These are phyloP conservation scores for Nasonia oneida DNA, from an alignment of 2,888 invertebrate genomes.

Conservation along the genomic window DNA sequence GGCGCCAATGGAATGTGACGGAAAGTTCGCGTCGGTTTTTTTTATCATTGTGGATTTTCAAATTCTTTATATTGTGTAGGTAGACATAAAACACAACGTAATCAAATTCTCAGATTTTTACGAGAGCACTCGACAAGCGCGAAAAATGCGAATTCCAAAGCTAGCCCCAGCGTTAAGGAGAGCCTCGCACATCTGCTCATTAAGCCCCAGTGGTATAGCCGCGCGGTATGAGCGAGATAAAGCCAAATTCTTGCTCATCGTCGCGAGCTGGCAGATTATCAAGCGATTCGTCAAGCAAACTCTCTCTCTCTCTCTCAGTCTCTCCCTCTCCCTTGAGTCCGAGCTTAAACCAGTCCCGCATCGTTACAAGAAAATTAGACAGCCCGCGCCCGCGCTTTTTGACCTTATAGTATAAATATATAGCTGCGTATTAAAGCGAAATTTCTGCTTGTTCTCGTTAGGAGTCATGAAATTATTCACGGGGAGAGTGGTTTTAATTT, in stretches of 20 bases:
- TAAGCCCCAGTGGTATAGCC: conserved; percentile 7
- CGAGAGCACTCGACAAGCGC: conserved; percentile 10
- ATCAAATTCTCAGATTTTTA: conserved; percentile 23
- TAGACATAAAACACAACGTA: neutral
- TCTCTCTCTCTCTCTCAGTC: too few relatives aligned
- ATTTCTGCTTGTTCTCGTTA: neutral
- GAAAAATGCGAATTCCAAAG: conserved; percentile 30
- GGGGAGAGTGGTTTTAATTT: neutral
- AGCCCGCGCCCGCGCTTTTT: neutral
- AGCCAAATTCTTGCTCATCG: conserved; percentile 30
- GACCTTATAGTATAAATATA: neutral
- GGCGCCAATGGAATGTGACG: too few relatives aligned
- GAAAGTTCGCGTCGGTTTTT: too few relatives aligned
- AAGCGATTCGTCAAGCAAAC: conserved; percentile 54
- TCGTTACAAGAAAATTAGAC: conserved; percentile 48
- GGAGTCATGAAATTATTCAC: conserved; percentile 15
- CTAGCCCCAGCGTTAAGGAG: neutral
- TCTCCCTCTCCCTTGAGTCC: neutral
- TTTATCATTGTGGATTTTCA: too few relatives aligned
- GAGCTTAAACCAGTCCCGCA: neutral
- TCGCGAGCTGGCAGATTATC: conserved; percentile 50
- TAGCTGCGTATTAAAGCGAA: conserved; percentile 26
- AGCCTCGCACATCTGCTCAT: conserved; percentile 29
- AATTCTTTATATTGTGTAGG: too few relatives aligned
- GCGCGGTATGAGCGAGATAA: conserved; percentile 18